Evolutionary conservation across 2,113 vertebrate species (phyloP).

Genomic region (Meleagris gallopavo): DNA sequence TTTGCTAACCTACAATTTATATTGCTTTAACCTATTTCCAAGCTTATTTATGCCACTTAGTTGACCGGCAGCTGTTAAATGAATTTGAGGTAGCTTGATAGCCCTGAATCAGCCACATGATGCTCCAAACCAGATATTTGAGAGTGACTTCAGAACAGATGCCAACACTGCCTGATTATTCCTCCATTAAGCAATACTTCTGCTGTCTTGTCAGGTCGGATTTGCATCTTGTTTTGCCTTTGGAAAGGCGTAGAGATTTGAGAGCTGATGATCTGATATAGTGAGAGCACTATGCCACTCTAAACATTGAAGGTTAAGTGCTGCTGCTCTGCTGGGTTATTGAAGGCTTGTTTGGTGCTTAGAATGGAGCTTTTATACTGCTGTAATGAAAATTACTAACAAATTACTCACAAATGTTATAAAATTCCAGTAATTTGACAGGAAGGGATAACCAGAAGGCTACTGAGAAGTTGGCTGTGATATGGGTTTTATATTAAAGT

Average conservation of each 20-base stretch:
- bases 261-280: background rate
- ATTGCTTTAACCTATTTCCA: background rate
- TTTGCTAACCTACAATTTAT: background rate
- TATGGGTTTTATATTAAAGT: background rate
- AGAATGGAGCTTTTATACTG: background rate
- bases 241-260: background rate
- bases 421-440: background rate
- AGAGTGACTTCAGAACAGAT: background rate
- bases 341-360: background rate
- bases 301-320: fast-evolving
- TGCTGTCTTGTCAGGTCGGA: background rate
- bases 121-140: background rate
- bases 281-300: background rate
- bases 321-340: background rate
- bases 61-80: background rate
- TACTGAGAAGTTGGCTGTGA: background rate
- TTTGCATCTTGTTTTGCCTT: background rate
- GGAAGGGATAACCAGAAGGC: background rate
- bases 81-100: background rate
- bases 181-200: background rate
- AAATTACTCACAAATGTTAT: background rate
- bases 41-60: background rate
- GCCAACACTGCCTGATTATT: background rate
- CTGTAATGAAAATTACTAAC: background rate
- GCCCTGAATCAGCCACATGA: background rate